These are phyloP conservation scores for Eumaeus atala DNA, from an alignment of 1,140 invertebrate genomes.

Conservation along the genomic window DNA sequence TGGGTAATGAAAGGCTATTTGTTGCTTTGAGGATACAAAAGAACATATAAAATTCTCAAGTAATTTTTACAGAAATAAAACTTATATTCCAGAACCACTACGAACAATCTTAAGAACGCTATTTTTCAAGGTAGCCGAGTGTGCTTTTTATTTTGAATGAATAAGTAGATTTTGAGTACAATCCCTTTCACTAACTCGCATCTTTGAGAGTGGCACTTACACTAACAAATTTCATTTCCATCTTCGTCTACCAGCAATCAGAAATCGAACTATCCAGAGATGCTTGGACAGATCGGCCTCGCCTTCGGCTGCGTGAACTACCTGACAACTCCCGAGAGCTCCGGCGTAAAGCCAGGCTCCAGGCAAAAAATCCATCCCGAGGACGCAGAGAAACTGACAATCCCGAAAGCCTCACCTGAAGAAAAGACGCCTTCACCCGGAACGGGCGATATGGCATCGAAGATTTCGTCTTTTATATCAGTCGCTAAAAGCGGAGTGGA, in stretches of 20 bases:
- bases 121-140: slow-evolving; percentile 62
- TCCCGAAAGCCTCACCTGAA: slow-evolving; percentile 54
- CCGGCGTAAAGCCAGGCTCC: slow-evolving; percentile 32
- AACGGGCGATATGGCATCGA: slow-evolving; percentile 48
- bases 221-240: slow-evolving; percentile 14
- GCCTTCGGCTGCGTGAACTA: slow-evolving; percentile 73
- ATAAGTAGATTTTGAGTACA: background rate
- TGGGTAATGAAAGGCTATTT: background rate
- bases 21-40: slow-evolving; percentile 1
- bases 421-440: slow-evolving; percentile 53
- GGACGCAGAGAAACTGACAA: slow-evolving; percentile 47
- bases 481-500: slow-evolving; percentile 14
- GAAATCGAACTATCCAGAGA: slow-evolving; percentile 72
- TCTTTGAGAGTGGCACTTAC: slow-evolving; percentile 15
- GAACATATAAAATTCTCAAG: background rate
- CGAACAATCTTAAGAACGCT: slow-evolving; percentile 70
- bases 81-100: slow-evolving; percentile 62
- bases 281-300: slow-evolving; percentile 71
- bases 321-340: slow-evolving; percentile 46
- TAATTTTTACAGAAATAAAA: slow-evolving; percentile 1
- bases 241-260: slow-evolving; percentile 48
- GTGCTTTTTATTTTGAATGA: slow-evolving; percentile 38
- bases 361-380: slow-evolving; percentile 62
- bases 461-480: slow-evolving; percentile 40
- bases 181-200: slow-evolving; percentile 1